phyloP scores from a whole-genome alignment of 2,888 invertebrate species.

The Cephus rjabovi region DNA sequence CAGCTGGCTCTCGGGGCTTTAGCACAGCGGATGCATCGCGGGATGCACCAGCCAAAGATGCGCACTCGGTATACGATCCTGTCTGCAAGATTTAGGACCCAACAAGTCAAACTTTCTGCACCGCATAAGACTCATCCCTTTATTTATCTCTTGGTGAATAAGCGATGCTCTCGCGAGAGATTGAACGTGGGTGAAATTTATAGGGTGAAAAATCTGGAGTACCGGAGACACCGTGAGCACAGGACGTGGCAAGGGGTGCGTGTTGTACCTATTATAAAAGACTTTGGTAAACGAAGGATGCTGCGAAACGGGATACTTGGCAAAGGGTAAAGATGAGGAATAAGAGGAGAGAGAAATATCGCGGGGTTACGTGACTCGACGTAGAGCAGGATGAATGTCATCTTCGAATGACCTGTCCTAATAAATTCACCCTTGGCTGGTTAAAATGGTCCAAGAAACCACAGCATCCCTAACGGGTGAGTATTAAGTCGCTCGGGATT shows the following conservation, averaged over 20 bases:
- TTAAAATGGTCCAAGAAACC: background rate
- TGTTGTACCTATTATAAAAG: background rate
- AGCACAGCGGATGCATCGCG: conserved; percentile 2
- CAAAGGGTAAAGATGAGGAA: background rate
- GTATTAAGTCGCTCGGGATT: conserved; percentile 11
- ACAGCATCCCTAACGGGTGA: background rate
- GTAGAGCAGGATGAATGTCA: conserved; percentile 13
- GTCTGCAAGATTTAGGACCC: background rate
- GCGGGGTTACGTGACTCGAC: background rate
- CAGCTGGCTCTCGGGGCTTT: background rate
- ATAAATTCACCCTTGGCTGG: background rate
- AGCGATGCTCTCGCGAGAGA: background rate
- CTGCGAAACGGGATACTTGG: background rate
- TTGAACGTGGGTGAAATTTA: background rate
- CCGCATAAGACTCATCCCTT: background rate
- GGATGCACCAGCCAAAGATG: background rate
- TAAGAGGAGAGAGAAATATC: background rate
- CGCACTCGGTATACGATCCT: background rate
- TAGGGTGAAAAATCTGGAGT: background rate
- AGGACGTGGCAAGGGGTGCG: background rate
- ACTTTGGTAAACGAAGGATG: background rate
- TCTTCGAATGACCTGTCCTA: conserved; percentile 9
- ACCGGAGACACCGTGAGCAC: background rate
- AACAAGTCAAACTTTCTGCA: background rate
- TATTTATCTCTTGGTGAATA: background rate